Base-by-base conservation (phyloP, 2,797 vertebrate species). In the Gallinago nigripennis region DNA sequence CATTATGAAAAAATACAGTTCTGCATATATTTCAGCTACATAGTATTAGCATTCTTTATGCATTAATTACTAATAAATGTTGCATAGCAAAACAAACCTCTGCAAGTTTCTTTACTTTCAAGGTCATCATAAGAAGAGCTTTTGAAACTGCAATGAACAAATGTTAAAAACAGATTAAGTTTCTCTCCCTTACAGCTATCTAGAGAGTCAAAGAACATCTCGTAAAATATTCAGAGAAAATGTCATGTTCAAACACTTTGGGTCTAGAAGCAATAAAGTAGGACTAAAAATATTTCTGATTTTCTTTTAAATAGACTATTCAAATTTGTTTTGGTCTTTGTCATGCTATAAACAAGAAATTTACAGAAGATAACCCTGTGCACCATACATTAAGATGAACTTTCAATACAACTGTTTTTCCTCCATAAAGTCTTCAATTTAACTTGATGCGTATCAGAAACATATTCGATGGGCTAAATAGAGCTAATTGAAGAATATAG, bases 51-150 rank as follows among this genome's bases (percentile, higher is more conserved):
- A 94, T 97, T 96, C 94, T 63, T 94, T 88, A 43, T 39, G 83
- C 88, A 73, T 94, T 95, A 72, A 43, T 95, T 91, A 75, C 63
- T 96, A 96, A 97, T 96, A 70, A 96, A 86, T 95, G 64, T 96
- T 86, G 20, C 61, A 92, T 33, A 93, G 63, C 13, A 92, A 79
- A 96, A 93, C 15, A 92, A 88, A 70, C 12, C 79, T 88, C 94
- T 82, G 58, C 63, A 23, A 94, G 39, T 95, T 91, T 95, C n/a
- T 95, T 88, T 96, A 92, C 58, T 90, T 96, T 96, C 96, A 92
- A 97, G 96, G 90, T 89, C 95, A 82, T 86, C 90, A 46, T 75
- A 93, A 95, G 66, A 95, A 75, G 43, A 84, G 46, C 18, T 96
- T 97, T 96, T 90, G 63, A 94, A 97, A 86, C 46, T 50, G 54